Conservation (phyloP, 2,113 vertebrate species). For the Cyanoramphus novaezelandiae region DNA sequence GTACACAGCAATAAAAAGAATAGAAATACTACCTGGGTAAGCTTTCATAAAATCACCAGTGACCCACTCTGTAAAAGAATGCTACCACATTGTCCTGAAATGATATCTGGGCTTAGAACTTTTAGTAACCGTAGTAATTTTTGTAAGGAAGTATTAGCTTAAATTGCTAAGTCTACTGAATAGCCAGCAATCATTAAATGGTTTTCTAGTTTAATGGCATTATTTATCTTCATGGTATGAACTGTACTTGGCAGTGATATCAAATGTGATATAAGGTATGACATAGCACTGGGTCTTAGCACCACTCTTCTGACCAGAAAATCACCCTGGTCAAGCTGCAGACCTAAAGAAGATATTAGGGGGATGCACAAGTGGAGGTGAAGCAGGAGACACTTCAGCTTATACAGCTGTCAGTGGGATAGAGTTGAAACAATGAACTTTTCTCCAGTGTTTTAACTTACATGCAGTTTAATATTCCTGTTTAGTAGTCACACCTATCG, state of each 20-base stretch:
- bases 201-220: neutral
- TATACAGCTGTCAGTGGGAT: neutral
- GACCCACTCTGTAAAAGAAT: slow-evolving; percentile 1
- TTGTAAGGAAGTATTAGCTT: neutral
- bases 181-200: slow-evolving; percentile 9
- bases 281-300: neutral
- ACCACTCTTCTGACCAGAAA: neutral
- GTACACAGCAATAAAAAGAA: neutral
- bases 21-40: neutral
- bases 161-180: neutral
- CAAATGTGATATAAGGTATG: neutral
- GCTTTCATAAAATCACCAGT: neutral
- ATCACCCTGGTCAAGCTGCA: neutral
- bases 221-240: neutral
- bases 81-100: neutral
- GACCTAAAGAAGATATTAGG: neutral
- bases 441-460: neutral
- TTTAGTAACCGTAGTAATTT: neutral
- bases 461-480: neutral
- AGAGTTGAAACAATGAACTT: neutral
- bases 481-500: neutral
- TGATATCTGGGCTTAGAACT: neutral
- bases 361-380: neutral
- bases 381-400: neutral
- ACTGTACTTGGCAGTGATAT: neutral